These are phyloP conservation scores for Harpegnathos saltator DNA, from an alignment of 1,140 invertebrate genomes.

Conservation along the genomic window DNA sequence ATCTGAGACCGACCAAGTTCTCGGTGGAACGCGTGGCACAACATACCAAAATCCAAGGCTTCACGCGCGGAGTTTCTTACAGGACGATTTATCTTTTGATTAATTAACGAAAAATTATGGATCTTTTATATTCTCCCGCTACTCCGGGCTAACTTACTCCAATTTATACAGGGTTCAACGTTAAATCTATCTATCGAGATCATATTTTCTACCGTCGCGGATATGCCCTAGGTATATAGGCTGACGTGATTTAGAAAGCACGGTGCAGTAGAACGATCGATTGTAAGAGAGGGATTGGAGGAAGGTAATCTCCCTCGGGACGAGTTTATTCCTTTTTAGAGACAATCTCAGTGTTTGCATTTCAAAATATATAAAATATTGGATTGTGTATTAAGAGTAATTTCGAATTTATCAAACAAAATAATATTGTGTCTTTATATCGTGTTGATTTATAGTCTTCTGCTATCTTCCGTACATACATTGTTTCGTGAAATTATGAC, in stretches of 20 bases:
- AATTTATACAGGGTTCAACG: slow-evolving; percentile 56
- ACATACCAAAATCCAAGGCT: slow-evolving; percentile 35
- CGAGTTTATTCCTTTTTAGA: no score
- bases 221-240: background rate
- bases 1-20: slow-evolving; percentile 6
- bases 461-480: no score
- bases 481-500: no score
- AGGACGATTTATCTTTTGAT: slow-evolving; percentile 53
- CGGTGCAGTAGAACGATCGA: no score
- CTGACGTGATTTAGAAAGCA: slow-evolving; percentile 47
- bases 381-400: no score
- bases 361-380: no score
- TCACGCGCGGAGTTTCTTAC: slow-evolving; percentile 22
- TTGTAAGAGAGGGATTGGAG: no score
- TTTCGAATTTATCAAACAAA: no score
- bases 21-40: slow-evolving; percentile 13
- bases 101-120: slow-evolving; percentile 22
- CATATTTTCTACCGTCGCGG: slow-evolving; percentile 21
- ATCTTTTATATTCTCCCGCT: slow-evolving; percentile 60
- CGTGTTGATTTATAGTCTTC: no score
- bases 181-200: slow-evolving; percentile 50
- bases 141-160: slow-evolving; percentile 12
- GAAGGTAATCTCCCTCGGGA: no score
- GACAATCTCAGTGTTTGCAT: no score
- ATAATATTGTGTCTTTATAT: no score